Base-by-base conservation (phyloP, 2,888 invertebrate species). In the Pinctada fucata region DNA sequence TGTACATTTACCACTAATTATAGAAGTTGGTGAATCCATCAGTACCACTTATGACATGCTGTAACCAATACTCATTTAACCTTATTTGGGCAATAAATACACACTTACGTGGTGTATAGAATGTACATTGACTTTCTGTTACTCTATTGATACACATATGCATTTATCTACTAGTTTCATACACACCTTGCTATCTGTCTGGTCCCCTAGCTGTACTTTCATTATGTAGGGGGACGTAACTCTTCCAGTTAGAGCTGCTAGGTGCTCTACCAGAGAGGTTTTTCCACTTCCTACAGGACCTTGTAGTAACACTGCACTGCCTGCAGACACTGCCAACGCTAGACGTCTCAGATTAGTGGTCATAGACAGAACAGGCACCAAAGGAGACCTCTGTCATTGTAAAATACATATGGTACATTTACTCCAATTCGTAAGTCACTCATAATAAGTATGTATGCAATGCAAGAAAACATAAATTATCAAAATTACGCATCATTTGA, bases 211-310 rank as follows among this genome's bases (percentile, higher is more conserved):
- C 90, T 99, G 99, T 49, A 99, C 95, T 92, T 97, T 96, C 81
- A 97, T 94, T 74, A 97, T 94, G 72, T 94, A 93, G 52, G 94
- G 92, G 16, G 90, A 85, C 2, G 78, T 84, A 10, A 90, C 86
- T 67, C 93, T 91, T 80, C 97, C 97, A 2, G 97, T 97, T 83
- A 95, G 93, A n/a, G 94, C 93, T 0, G 98, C 97, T 79, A 98
- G 93, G 92, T 97, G 95, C 90, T 97, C 97, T 8, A 98, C 96
- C 3, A 99, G 91, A 0, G 96, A 95, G 0, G 99, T 98, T 94
- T 99, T 99, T 1, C 99, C 99, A 86, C 96, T 96, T 0, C 99
- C 99, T 6, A 99, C 97, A 0, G 97, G 96, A 0, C 98, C 98
- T 92, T 96, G 94, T 0, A 97, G 81, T 58, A 90, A 78, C 2